These are phyloP conservation scores for Echinops telfairi DNA, from an alignment of 2,113 vertebrate genomes.

Conservation along the genomic window DNA sequence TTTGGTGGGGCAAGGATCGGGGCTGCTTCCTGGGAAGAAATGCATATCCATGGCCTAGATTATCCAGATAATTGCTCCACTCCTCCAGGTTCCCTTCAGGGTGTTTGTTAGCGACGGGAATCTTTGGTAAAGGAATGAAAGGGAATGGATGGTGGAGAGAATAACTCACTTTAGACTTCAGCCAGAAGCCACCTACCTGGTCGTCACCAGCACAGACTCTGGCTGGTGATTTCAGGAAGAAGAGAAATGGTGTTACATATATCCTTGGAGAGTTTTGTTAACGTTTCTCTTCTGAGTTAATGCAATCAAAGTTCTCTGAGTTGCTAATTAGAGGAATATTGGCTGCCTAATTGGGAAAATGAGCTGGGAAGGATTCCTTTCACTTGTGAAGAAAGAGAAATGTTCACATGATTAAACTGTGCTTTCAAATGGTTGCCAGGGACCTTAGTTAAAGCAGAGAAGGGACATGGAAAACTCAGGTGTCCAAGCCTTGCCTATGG, in stretches of 20 bases:
- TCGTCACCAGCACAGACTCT: constrained; percentile 44
- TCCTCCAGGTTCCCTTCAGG: constrained; percentile 62
- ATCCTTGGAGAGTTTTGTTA: constrained; percentile 76
- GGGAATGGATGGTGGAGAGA: constrained; percentile 69
- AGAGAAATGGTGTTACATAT: constrained; percentile 74
- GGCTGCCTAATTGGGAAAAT: constrained; percentile 77
- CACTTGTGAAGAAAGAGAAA: constrained; percentile 65
- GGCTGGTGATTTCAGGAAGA: constrained; percentile 74
- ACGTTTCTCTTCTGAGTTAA: constrained; percentile 77
- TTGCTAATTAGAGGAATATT: constrained; percentile 80
- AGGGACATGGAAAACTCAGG: not conserved
- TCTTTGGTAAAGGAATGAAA: constrained; percentile 68
- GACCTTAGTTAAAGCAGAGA: constrained; percentile 26
- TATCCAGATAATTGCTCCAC: constrained; percentile 71
- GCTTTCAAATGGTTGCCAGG: not conserved
- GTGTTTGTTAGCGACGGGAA: constrained; percentile 76
- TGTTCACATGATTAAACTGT: constrained; percentile 58
- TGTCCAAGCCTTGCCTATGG: not conserved
- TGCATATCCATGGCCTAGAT: constrained; percentile 68
- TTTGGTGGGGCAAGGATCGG: not conserved
- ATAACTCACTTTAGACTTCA: constrained; percentile 75
- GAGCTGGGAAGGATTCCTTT: constrained; percentile 69
- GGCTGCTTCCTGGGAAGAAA: constrained; percentile 64
- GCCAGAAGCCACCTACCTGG: constrained; percentile 66
- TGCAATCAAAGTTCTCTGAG: constrained; percentile 70